Evolutionary conservation across 2,888 invertebrate species (phyloP).

Genomic region (Trileptium ribeirensis): DNA sequence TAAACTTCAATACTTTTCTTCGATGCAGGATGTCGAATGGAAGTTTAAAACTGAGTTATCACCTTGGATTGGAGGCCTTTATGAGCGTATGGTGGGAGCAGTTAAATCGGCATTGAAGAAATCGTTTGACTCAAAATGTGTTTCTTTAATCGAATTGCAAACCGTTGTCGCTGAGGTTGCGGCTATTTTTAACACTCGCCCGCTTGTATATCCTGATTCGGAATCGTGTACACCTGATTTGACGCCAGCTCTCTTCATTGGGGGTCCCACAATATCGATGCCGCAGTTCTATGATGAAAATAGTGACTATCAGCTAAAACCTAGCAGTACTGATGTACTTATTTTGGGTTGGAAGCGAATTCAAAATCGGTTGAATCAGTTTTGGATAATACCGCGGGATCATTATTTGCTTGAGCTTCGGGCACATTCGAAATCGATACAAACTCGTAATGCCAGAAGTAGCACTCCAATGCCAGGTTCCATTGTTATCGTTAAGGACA

Average conservation of each 20-base stretch:
- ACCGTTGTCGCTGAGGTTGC: not conserved
- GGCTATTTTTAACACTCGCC: constrained; percentile 10
- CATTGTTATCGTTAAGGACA: not conserved
- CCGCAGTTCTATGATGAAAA: not conserved
- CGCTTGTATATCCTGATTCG: not conserved
- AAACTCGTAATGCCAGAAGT: not conserved
- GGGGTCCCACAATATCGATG: not conserved
- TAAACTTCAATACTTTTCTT: not conserved
- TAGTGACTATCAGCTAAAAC: not conserved
- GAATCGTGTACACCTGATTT: not conserved
- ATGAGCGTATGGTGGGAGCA: not conserved
- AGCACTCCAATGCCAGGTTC: not conserved
- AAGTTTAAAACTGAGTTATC: constrained; percentile 5
- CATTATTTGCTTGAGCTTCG: not conserved
- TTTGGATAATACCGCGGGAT: not conserved
- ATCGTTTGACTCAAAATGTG: not conserved
- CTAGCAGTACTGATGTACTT: not conserved
- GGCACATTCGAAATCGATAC: not conserved
- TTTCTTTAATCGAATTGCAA: not conserved
- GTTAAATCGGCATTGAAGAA: not conserved
- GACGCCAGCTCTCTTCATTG: not conserved
- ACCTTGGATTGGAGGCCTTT: constrained; percentile 1
- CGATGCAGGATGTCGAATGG: not conserved
- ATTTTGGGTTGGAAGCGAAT: not conserved
- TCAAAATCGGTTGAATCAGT: not conserved